Conservation (phyloP, 2,888 invertebrate genomes). For the Clitarchus hookeri region DNA sequence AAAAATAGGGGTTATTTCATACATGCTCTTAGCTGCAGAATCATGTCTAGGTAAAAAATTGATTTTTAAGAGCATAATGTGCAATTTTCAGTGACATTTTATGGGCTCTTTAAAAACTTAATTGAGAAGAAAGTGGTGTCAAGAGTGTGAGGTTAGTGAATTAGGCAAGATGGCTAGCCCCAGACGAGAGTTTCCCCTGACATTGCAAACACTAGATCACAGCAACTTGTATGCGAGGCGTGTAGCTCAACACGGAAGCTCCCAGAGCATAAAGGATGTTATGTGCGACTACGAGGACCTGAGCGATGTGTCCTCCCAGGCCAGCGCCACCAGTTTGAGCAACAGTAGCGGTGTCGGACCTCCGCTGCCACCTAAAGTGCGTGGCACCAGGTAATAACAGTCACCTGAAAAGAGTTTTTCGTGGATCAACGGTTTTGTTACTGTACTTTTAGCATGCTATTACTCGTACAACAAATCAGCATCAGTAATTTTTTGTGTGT, state of each 20-base stretch:
- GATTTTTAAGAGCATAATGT: no score
- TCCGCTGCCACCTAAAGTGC: slow-evolving; percentile 36
- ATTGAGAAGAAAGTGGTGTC: neutral
- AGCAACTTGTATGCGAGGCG: slow-evolving; percentile 52
- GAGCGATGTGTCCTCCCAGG: slow-evolving; percentile 35
- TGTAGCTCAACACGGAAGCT: slow-evolving; percentile 26
- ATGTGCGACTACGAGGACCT: slow-evolving; percentile 44
- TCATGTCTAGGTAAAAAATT: no score
- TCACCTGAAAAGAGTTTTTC: no score
- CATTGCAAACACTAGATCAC: slow-evolving; percentile 49
- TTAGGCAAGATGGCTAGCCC: neutral
- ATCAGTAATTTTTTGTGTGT: no score
- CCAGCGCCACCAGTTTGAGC: neutral
- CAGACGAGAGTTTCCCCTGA: slow-evolving; percentile 44
- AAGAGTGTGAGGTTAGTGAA: neutral
- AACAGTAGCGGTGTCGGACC: slow-evolving; percentile 31
- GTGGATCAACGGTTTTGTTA: no score
- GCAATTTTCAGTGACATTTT: no score
- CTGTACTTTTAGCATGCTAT: no score
- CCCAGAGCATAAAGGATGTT: slow-evolving; percentile 26
- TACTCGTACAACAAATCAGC: no score
- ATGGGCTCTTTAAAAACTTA: neutral
- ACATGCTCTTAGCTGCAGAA: neutral
- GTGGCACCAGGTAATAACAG: neutral
- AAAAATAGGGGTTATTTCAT: neutral